Conservation (phyloP, 2,888 invertebrate genomes). For the Macaria notata region DNA sequence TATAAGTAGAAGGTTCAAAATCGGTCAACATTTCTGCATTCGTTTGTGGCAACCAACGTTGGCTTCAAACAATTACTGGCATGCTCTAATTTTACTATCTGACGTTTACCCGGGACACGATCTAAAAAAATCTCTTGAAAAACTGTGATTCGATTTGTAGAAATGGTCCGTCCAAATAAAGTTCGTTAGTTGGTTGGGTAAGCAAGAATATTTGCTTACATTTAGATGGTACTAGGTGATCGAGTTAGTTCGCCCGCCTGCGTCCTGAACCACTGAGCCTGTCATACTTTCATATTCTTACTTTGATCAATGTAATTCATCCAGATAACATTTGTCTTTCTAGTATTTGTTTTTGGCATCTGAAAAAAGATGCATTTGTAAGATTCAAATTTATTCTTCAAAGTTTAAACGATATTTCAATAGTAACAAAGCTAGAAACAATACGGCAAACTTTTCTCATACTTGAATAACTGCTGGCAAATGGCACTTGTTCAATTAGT, state of each 20-base stretch:
- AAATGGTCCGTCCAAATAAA: slow-evolving; percentile 42
- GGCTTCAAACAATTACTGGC: slow-evolving; percentile 60
- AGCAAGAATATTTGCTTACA: slow-evolving; percentile 29
- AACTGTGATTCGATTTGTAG: slow-evolving; percentile 55
- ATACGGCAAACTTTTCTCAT: slow-evolving; percentile 42
- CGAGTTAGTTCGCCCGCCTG: slow-evolving; percentile 9
- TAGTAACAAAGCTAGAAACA: slow-evolving; percentile 29
- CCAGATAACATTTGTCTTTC: too few species aligned
- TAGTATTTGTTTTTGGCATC: too few species aligned
- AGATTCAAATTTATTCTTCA: too few species aligned
- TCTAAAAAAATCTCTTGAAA: slow-evolving; percentile 50
- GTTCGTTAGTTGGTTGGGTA: slow-evolving; percentile 42
- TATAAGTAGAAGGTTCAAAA: slow-evolving; percentile 24
- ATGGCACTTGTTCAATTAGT: slow-evolving; percentile 57
- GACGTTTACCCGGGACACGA: slow-evolving; percentile 46
- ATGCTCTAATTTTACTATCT: slow-evolving; percentile 66
- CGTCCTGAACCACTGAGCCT: not conserved
- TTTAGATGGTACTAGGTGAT: slow-evolving; percentile 17
- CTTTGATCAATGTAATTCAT: too few species aligned
- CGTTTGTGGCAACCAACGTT: slow-evolving; percentile 38
- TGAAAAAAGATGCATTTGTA: too few species aligned
- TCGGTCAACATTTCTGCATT: slow-evolving; percentile 6
- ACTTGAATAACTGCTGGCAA: slow-evolving; percentile 41
- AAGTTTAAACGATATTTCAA: slow-evolving; percentile 20
- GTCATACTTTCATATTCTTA: too few species aligned